Evolutionary conservation across 2,888 invertebrate genomes (phyloP).

Genomic region (Eulithis prunata): DNA sequence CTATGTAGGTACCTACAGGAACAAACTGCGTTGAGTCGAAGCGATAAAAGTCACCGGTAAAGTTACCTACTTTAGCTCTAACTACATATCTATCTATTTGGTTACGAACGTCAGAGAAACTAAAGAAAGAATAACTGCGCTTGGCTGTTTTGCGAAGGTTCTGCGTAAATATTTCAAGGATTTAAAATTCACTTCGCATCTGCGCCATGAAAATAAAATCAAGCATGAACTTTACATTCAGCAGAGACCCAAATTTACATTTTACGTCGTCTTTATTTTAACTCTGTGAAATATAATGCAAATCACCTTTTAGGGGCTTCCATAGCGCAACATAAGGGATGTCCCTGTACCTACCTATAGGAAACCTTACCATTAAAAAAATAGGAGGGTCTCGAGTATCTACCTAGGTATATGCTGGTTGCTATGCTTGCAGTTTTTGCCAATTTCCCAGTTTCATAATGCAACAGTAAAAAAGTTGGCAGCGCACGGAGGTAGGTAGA

Average conservation of each 20-base stretch:
- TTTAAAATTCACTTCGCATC: constrained; percentile 64
- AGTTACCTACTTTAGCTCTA: no score
- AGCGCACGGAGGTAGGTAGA: constrained; percentile 2
- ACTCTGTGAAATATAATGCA: constrained; percentile 65
- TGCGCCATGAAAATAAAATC: constrained; percentile 68
- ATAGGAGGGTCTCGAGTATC: background rate
- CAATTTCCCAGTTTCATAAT: constrained; percentile 5
- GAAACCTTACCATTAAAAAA: constrained; percentile 3
- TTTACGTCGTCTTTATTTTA: constrained; percentile 64
- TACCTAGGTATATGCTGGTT: background rate
- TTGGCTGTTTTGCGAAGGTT: background rate
- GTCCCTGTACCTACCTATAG: constrained; percentile 2
- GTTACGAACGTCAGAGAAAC: background rate
- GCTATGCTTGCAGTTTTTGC: constrained; percentile 11
- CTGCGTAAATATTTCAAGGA: constrained; percentile 1
- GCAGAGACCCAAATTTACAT: constrained; percentile 66
- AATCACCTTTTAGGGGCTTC: constrained; percentile 51
- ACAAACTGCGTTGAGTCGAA: no score
- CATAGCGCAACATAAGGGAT: constrained; percentile 38
- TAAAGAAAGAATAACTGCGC: no score
- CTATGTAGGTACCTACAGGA: no score
- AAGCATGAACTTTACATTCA: constrained; percentile 71
- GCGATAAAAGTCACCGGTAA: no score
- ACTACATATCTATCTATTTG: no score
- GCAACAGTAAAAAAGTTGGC: constrained; percentile 5